phyloP scores from a whole-genome alignment of 2,888 invertebrate species.

The Tridacna gigas region DNA sequence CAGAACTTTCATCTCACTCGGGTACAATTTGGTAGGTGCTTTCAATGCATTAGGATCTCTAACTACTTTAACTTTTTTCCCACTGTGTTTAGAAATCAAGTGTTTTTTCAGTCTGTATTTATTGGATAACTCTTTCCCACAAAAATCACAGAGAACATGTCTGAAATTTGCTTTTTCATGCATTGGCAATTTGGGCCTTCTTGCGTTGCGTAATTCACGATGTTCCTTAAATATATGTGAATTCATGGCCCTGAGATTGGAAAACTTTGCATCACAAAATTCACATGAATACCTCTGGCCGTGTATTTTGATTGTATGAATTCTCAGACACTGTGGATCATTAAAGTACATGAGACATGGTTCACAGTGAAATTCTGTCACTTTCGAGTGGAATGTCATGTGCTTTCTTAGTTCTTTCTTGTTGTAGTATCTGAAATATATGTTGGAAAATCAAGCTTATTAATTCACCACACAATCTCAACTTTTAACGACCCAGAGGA shows the following conservation, averaged over 20 bases:
- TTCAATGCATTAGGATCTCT: not conserved
- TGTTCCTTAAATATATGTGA: conserved; percentile 30
- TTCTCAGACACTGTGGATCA: not conserved
- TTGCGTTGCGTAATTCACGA: conserved; percentile 7
- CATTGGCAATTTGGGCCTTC: conserved; percentile 11
- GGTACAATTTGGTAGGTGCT: not conserved
- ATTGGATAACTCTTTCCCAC: conserved; percentile 28
- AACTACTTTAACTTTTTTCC: not conserved
- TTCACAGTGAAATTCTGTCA: conserved; percentile 20
- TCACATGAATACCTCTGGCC: conserved; percentile 10
- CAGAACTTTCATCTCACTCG: conserved; percentile 7
- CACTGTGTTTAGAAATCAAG: conserved; percentile 20
- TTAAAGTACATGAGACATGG: conserved; percentile 33
- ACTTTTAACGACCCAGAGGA: not conserved
- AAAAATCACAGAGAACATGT: conserved; percentile 23
- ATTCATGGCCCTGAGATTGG: not conserved
- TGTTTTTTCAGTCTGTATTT: conserved; percentile 30
- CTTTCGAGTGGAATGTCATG: conserved; percentile 26
- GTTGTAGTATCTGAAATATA: conserved; percentile 32
- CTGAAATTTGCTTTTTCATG: conserved; percentile 27
- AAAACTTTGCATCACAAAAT: conserved; percentile 11
- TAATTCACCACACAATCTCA: not conserved
- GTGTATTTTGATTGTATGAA: conserved; percentile 22
- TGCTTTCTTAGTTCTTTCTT: conserved; percentile 34
- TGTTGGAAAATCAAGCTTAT: not conserved